Conservation (phyloP, 2,888 invertebrate genomes). For the Sympetrum striolatum region DNA sequence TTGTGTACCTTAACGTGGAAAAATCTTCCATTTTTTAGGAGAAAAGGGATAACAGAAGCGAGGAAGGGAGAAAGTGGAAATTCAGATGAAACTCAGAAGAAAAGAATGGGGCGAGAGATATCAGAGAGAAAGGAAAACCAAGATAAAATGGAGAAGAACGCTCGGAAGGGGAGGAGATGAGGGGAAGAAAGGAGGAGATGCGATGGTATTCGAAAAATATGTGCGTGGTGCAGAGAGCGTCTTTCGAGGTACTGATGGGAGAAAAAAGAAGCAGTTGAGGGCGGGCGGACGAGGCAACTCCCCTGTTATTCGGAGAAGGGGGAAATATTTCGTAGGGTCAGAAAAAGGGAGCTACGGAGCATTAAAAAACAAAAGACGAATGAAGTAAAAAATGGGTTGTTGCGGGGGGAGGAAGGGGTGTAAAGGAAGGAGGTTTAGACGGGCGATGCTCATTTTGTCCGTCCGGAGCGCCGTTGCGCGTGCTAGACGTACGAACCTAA, state of each 20-base stretch:
- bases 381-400: conserved; percentile 28
- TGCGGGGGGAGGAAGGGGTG: background rate
- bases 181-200: background rate
- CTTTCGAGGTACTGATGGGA: conserved; percentile 12
- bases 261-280: background rate
- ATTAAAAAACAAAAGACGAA: conserved; percentile 25
- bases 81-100: no score
- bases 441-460: conserved; percentile 25
- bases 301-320: background rate
- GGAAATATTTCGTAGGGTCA: background rate
- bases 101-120: background rate
- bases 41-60: no score
- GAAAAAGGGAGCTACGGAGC: conserved; percentile 29
- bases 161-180: background rate
- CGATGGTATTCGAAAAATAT: background rate
- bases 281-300: background rate
- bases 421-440: background rate
- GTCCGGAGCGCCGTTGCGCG: conserved; percentile 7
- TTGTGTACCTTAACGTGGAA: no score
- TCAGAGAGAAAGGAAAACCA: background rate
- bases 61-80: background rate
- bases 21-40: no score
- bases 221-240: conserved; percentile 9
- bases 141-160: background rate
- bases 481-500: conserved; percentile 43